Evolutionary conservation across 2,888 invertebrate genomes (phyloP).

Genomic region (Hecatera dysodea): DNA sequence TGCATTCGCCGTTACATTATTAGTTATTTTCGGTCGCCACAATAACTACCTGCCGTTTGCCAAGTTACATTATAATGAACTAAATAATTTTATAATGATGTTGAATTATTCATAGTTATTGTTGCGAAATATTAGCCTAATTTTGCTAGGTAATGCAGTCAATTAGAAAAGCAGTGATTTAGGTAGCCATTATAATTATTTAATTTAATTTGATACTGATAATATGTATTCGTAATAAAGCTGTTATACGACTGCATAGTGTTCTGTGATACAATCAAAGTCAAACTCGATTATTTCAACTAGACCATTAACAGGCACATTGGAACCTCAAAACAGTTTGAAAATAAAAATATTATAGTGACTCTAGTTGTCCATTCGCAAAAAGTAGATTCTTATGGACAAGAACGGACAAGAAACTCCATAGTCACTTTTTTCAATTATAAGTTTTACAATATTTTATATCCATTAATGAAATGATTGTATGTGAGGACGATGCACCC

Average conservation of each 20-base stretch:
- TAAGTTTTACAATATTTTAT: too few species aligned
- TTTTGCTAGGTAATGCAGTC: constrained; percentile 29
- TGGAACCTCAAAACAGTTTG: too few species aligned
- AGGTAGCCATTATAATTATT: constrained; percentile 31
- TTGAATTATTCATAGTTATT: constrained; percentile 54
- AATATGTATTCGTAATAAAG: constrained; percentile 12
- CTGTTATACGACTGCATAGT: background rate
- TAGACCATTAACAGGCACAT: too few species aligned
- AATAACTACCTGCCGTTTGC: constrained; percentile 39
- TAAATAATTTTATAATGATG: constrained; percentile 52
- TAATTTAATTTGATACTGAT: constrained; percentile 33
- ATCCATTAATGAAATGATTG: too few species aligned
- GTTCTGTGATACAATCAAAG: constrained; percentile 7
- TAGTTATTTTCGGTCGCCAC: constrained; percentile 54
- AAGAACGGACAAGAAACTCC: too few species aligned
- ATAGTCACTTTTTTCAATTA: too few species aligned
- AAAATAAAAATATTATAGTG: too few species aligned
- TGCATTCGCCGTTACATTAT: constrained; percentile 52
- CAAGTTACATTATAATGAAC: constrained; percentile 52
- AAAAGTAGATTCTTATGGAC: too few species aligned
- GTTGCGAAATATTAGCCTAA: constrained; percentile 51
- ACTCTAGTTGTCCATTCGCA: too few species aligned
- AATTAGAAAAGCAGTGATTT: constrained; percentile 51
- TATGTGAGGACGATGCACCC: too few species aligned
- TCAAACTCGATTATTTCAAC: too few species aligned